Evolutionary conservation across 2,797 vertebrate species (phyloP), one percentile per base, ranked within the genome.

Genomic region (Cynopterus sphinx): DNA sequence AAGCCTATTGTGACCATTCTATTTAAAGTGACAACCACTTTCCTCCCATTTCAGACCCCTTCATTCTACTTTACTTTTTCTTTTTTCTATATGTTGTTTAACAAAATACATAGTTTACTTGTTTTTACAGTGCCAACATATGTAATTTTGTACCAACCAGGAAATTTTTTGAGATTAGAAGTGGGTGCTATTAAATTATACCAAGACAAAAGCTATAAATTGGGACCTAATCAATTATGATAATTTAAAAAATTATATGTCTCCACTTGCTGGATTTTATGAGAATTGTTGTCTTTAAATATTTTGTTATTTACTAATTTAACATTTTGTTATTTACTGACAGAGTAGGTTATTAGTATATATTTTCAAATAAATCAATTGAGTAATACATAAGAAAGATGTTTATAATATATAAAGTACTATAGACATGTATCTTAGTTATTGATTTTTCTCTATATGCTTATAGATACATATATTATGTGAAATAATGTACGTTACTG

Each of bases 281-380:
- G 51, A 68, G n/a, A 68, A 74, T 33, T 82, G 10, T 26, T 15
- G 65, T 90, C 43, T 78, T 74, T 68, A 55, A 57, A 51, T 65
- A 19, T 63, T 96, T 82, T 73, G 21, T 85, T 61, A 24, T 57
- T 79, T 94, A 73, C 12, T 85, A 49, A 49, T 49, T 49, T 49
- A 49, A 49, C 77, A 67, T 31, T 61, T 75, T 65, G 63, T 79
- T 12, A 63, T 21, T 93, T 5, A 15, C 70, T n/a, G 55, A 36
- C 61, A 91, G 8, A 79, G 39, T 49, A 91, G 31, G 19, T 55
- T 65, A 87, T 59, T 12, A 70, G 77, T 46, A 83, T 33, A 51
- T 85, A 68, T 82, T 94, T 82, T 83, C 51, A 19, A 95, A 28
- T 55, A 57, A 87, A 75, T 71, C 5, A 87, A 90, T 75, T 9